Percentiles rank a stretch among this genome's conserved stretches.
Evolutionary conservation across 2,797 vertebrate genomes (phyloP).

Genomic region (Lemur catta): DNA sequence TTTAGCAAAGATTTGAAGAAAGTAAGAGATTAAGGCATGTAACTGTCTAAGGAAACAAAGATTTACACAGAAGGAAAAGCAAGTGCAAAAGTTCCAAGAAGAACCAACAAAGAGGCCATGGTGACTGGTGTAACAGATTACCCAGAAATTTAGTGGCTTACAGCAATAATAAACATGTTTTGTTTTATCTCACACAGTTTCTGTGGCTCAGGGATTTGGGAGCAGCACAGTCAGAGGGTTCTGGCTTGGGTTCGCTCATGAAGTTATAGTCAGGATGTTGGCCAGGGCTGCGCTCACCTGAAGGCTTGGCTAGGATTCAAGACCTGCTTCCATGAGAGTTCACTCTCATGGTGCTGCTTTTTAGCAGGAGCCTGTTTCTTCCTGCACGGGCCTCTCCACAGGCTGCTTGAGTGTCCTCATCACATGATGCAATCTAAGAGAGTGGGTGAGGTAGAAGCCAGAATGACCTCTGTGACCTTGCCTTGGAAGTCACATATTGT

Average conservation of each 20-base stretch:
- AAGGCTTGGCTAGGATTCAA: background rate
- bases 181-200: background rate
- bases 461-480: background rate
- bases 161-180: background rate
- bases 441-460: background rate
- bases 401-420: background rate
- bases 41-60: background rate
- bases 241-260: background rate
- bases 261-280: background rate
- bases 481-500: background rate
- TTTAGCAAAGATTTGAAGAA: background rate
- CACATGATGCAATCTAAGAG: background rate
- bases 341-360: background rate
- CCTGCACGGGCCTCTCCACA: accelerated
- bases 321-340: background rate
- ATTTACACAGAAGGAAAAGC: background rate
- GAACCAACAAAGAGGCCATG: background rate
- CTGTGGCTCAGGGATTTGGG: background rate
- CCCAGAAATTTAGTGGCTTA: background rate
- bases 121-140: background rate
- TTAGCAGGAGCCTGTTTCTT: background rate
- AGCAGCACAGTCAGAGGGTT: background rate
- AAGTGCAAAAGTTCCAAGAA: background rate
- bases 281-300: background rate
- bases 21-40: background rate